Conservation (phyloP, 2,797 vertebrate genomes). For the Phrynocephalus vlangalii region DNA sequence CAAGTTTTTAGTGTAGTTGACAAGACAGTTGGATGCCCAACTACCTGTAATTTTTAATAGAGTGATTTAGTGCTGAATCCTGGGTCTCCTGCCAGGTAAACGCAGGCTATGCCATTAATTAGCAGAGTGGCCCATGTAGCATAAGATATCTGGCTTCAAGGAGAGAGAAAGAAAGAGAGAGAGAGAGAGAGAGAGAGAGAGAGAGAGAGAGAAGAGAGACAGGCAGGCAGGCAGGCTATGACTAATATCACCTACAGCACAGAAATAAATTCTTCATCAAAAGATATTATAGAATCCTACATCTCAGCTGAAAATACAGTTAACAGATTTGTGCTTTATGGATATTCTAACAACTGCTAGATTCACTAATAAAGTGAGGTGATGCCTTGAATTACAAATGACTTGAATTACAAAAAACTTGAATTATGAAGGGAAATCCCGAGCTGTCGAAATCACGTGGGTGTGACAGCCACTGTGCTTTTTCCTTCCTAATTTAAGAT, state of each 20-base stretch:
- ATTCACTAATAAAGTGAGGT: neutral
- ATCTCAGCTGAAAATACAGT: neutral
- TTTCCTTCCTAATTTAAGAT: too few relatives aligned
- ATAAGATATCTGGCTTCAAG: neutral
- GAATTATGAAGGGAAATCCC: too few relatives aligned
- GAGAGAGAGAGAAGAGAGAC: too few relatives aligned
- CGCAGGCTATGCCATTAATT: too few relatives aligned
- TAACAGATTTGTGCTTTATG: neutral
- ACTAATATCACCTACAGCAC: neutral
- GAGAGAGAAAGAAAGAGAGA: neutral
- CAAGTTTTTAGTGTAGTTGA: neutral
- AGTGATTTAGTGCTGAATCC: neutral
- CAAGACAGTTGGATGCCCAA: too few relatives aligned
- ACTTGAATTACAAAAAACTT: too few relatives aligned
- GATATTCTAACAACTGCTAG: neutral
- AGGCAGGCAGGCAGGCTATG: neutral
- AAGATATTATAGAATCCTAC: neutral
- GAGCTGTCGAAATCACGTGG: too few relatives aligned
- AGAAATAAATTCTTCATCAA: neutral
- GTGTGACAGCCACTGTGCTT: too few relatives aligned
- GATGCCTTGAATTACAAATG: too few relatives aligned
- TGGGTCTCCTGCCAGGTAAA: neutral
- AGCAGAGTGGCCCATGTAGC: neutral
- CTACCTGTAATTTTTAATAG: neutral
- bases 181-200: neutral